Conservation (phyloP, 2,888 invertebrate genomes). For the Automeris io region DNA sequence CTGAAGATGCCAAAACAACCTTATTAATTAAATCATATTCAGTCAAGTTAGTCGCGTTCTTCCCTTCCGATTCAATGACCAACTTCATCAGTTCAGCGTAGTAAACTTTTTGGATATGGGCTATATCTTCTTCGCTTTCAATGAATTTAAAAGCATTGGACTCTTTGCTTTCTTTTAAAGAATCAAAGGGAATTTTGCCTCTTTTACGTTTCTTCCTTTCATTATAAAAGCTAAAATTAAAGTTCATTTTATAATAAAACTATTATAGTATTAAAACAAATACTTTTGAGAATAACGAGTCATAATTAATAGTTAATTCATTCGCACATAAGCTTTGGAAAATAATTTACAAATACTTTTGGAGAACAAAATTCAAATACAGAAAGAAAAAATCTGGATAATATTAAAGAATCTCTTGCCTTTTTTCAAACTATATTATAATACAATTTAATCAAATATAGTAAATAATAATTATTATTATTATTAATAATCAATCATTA, state of each 20-base stretch:
- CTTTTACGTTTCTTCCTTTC: conserved; percentile 19
- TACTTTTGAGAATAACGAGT: no score
- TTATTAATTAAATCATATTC: conserved; percentile 58
- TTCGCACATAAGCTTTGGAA: no score
- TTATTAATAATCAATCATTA: no score
- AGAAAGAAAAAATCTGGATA: no score
- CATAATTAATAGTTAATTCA: no score
- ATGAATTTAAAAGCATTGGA: background rate
- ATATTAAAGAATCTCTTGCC: no score
- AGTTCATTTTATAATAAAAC: background rate
- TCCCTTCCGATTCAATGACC: conserved; percentile 50
- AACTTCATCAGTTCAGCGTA: conserved; percentile 62
- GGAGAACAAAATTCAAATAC: no score
- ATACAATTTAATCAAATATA: no score
- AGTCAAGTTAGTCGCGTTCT: conserved; percentile 34
- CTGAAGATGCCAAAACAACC: conserved; percentile 56
- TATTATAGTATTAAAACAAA: background rate
- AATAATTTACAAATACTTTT: no score
- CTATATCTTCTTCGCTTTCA: conserved; percentile 33
- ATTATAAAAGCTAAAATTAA: conserved; percentile 4
- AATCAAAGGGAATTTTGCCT: conserved; percentile 7
- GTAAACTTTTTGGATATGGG: conserved; percentile 42
- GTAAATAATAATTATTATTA: no score
- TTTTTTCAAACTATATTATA: no score
- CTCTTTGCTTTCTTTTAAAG: conserved; percentile 11